These are phyloP conservation scores for Microtus oregoni DNA, from an alignment of 2,113 vertebrate genomes.

Conservation along the genomic window DNA sequence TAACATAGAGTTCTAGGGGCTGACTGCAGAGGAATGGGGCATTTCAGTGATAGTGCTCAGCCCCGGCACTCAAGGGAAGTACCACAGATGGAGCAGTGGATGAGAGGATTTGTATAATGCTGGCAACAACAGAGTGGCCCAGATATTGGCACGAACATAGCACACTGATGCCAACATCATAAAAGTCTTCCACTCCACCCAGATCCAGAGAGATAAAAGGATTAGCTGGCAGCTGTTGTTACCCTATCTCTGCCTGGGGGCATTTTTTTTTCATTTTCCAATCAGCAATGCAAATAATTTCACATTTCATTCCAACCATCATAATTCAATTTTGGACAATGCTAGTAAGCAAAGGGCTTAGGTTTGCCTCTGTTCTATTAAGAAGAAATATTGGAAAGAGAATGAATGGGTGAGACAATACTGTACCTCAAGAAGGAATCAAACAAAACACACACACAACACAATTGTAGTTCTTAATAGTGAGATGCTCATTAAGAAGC, in stretches of 20 bases:
- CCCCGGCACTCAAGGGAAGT: background rate
- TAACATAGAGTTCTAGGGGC: background rate
- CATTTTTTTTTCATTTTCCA: constrained; percentile 66
- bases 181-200: constrained; percentile 67
- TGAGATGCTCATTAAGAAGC: background rate
- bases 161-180: constrained; percentile 53
- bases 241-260: constrained; percentile 49
- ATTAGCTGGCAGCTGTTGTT: constrained; percentile 72
- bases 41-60: background rate
- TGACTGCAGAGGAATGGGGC: background rate
- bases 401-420: background rate
- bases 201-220: constrained; percentile 71
- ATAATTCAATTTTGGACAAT: constrained; percentile 55
- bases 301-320: constrained; percentile 43
- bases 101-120: constrained; percentile 25
- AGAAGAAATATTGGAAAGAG: background rate
- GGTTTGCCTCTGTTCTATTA: constrained; percentile 21
- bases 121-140: constrained; percentile 23
- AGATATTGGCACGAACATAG: constrained; percentile 9
- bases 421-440: background rate
- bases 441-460: background rate
- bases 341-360: constrained; percentile 11
- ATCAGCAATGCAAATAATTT: constrained; percentile 70
- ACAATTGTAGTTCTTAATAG: background rate
- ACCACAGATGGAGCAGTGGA: constrained; percentile 31